phyloP scores from a whole-genome alignment of 2,113 vertebrate species.

The Marmota flaviventris region DNA sequence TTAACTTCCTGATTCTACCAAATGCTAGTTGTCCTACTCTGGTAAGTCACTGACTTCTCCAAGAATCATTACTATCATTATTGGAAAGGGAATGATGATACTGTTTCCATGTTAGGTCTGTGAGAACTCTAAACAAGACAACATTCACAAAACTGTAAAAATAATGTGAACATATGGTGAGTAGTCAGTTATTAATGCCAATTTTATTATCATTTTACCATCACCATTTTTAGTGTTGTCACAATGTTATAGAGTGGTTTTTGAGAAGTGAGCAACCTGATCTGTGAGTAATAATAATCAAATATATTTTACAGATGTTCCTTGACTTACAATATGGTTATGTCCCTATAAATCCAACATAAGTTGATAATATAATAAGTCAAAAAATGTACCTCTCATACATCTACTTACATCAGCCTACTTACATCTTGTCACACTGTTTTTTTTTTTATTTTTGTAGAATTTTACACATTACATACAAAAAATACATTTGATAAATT shows the following conservation, averaged over 20 bases:
- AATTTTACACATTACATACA: background rate
- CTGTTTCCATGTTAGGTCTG: background rate
- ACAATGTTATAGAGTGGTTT: background rate
- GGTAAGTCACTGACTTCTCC: background rate
- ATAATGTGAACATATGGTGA: background rate
- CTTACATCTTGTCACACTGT: background rate
- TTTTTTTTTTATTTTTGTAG: background rate
- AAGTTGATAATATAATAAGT: background rate
- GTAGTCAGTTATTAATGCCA: background rate
- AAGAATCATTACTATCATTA: background rate
- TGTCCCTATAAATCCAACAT: background rate
- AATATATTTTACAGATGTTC: background rate
- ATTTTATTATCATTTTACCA: slow-evolving; percentile 21
- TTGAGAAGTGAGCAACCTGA: background rate
- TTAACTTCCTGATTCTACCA: background rate
- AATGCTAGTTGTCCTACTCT: background rate
- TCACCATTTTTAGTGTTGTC: background rate
- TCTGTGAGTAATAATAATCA: background rate
- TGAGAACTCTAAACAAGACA: background rate
- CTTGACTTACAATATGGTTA: background rate
- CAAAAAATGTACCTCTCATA: background rate
- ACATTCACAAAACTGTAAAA: background rate
- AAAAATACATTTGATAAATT: background rate
- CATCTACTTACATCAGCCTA: background rate
- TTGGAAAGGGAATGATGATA: background rate